These are phyloP conservation scores for Telmatochromis sp. DNA, from an alignment of 2,113 vertebrate species.

Conservation along the genomic window DNA sequence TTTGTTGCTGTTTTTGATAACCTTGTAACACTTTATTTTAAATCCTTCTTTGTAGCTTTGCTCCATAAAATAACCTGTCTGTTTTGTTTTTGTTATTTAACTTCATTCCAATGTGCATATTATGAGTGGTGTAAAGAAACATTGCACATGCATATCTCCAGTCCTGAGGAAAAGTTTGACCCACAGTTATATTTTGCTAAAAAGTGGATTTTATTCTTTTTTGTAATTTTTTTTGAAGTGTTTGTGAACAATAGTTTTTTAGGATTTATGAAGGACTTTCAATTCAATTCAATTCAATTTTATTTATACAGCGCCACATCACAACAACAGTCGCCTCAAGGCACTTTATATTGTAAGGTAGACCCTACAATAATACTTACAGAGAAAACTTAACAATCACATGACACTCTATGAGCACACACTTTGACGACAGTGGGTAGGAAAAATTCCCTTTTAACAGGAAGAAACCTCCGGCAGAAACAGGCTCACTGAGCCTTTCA, in stretches of 20 bases:
- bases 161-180: background rate
- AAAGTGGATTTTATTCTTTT: background rate
- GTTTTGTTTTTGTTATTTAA: background rate
- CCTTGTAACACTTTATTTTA: background rate
- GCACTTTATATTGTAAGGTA: background rate
- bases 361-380: background rate
- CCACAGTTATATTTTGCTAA: background rate
- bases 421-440: background rate
- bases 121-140: background rate
- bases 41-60: background rate
- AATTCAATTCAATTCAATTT: background rate
- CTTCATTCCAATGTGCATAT: too few relatives aligned
- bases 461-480: rapidly evolving
- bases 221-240: background rate
- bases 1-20: background rate
- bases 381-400: background rate
- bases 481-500: background rate
- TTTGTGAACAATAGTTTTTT: background rate
- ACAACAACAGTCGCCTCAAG: background rate
- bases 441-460: background rate
- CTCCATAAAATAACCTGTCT: background rate
- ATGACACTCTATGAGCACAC: background rate
- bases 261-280: background rate
- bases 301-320: background rate
- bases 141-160: background rate